Base-by-base conservation (phyloP, 1,140 invertebrate genomes). In the Dryas iulia region DNA sequence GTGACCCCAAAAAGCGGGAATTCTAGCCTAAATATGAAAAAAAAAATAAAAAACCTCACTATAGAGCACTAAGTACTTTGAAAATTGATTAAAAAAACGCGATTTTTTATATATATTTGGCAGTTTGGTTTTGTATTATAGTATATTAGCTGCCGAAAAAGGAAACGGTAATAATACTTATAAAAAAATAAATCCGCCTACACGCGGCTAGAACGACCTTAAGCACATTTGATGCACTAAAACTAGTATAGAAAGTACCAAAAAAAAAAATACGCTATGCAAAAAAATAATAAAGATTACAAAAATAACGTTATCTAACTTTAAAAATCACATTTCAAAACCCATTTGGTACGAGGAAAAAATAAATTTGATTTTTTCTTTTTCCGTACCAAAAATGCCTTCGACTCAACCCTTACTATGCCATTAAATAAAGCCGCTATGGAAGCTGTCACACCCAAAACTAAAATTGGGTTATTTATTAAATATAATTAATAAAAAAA, bases 201-300 rank as follows among this genome's bases (percentile, higher is more conserved):
- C 62, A 57, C 63, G 64, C 67, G 67, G 53, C 60, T 26, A 69
- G 62, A 66, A 72, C 39, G 66, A 74, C 73, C 53, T 74, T 79
- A 80, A 83, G 82, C 81, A 79, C 79, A 82, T 82, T 79, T 73
- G 73, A 81, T 81, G 73, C 71, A 75, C 77, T 70, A 79, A 73
- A 77, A 74, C 71, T 71, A 78, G 79, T 76, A 78, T 79, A 72
- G 76, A 63, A 64, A 12, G 71, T 82, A 84, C 68, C n/a, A n/a
- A n/a, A n/a, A n/a, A n/a, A n/a, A n/a, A 85, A 87, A 82, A 83
- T 84, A 86, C 81, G 69, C 77, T 83, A 78, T 74, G 73, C 76
- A 78, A 83, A 80, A 47, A 18, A 18, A 47, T 18, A 28, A 81
- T 82, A 79, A 83, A 66, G 63, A 73, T 80, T 83, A 81, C 72